A percentile compares a stretch with the other conserved stretches of the same genome.
phyloP scores from a whole-genome alignment of 1,140 invertebrate genomes.

The Drosophila baimaii region DNA sequence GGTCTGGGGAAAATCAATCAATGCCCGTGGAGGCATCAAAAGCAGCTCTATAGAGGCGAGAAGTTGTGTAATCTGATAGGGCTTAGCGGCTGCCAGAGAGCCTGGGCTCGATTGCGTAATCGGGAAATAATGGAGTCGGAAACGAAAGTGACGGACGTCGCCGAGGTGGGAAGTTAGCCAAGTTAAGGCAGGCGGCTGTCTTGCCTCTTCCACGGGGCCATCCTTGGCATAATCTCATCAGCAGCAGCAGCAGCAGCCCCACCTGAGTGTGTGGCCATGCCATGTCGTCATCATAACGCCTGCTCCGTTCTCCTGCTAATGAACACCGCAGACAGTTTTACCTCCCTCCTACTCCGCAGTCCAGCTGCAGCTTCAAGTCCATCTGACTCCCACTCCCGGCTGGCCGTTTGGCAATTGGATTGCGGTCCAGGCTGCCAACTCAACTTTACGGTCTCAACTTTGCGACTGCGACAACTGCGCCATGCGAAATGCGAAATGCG shows the following conservation, averaged over 20 bases:
- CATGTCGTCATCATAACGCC: constrained; percentile 38
- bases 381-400: constrained; percentile 14
- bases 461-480: constrained; percentile 65
- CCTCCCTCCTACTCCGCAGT: background rate
- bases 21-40: constrained; percentile 45
- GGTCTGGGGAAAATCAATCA: constrained; percentile 64
- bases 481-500: constrained; percentile 66
- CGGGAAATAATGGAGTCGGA: constrained; percentile 54
- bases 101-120: constrained; percentile 50
- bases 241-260: constrained; percentile 2
- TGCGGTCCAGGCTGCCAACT: constrained; percentile 68
- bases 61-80: constrained; percentile 72
- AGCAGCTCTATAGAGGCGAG: constrained; percentile 56
- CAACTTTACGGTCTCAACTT: constrained; percentile 74
- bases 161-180: constrained; percentile 18
- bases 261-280: constrained; percentile 25
- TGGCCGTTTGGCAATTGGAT: constrained; percentile 74
- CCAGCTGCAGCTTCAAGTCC: constrained; percentile 13
- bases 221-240: constrained; percentile 35
- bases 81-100: constrained; percentile 45
- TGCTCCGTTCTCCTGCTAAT: constrained; percentile 56
- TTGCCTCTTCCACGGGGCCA: background rate
- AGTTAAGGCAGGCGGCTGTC: constrained; percentile 1
- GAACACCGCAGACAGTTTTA: constrained; percentile 67
- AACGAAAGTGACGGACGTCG: constrained; percentile 35